Percentiles rank a stretch among this genome's conserved stretches.
Evolutionary conservation across 2,113 vertebrate species (phyloP).

Genomic region (Hemiprocne comata): DNA sequence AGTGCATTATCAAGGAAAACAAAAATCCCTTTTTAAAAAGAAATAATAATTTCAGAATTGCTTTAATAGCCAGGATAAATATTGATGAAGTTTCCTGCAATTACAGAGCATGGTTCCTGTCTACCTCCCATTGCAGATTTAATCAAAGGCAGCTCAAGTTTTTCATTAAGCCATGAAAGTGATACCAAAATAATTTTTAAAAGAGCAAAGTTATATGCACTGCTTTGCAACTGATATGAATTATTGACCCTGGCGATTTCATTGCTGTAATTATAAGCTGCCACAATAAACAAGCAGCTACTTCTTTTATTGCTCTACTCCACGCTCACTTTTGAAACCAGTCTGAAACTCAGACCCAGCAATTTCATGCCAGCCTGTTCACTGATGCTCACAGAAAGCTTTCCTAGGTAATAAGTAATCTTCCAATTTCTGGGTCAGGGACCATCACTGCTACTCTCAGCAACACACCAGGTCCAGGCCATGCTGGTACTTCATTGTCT

Average conservation of each 20-base stretch:
- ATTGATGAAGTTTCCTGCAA: background rate
- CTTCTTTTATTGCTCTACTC: background rate
- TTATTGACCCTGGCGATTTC: fast-evolving
- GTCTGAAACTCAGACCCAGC: background rate
- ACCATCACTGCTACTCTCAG: background rate
- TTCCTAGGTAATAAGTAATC: background rate
- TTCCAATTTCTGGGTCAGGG: background rate
- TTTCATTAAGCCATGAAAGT: background rate
- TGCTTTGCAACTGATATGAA: background rate
- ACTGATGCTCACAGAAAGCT: background rate
- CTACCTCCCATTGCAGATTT: background rate
- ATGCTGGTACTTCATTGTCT: background rate
- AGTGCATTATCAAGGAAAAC: background rate
- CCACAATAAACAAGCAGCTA: slow-evolving; percentile 9
- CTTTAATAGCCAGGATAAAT: background rate
- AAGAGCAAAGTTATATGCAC: background rate
- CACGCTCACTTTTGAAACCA: background rate
- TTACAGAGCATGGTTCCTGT: background rate
- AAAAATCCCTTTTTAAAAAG: background rate
- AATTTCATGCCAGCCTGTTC: background rate
- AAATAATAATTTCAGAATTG: background rate
- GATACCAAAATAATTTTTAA: background rate
- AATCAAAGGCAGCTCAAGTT: background rate
- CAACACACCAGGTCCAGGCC: background rate
- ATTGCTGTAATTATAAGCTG: background rate